Conservation (phyloP, 2,888 invertebrate genomes). For the Hypsopygia costalis region DNA sequence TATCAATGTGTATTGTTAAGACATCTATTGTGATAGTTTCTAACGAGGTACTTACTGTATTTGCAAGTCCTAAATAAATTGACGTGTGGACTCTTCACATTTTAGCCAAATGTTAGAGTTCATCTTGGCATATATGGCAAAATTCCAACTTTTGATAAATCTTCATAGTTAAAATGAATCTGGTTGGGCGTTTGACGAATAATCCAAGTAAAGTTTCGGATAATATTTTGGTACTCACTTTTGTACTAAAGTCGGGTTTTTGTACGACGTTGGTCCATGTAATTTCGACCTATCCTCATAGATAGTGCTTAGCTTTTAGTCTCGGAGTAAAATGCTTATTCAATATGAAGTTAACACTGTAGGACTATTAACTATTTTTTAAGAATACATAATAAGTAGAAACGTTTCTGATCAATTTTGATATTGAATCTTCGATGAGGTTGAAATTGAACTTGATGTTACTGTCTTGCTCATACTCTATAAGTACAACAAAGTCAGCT, state of each 20-base stretch:
- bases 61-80: conserved; percentile 26
- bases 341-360: conserved; percentile 43
- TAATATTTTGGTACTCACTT: conserved; percentile 74
- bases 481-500: conserved; percentile 7
- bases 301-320: conserved; percentile 64
- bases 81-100: conserved; percentile 21
- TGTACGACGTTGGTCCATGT: conserved; percentile 64
- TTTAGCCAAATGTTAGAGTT: conserved; percentile 15
- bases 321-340: conserved; percentile 49
- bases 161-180: background rate
- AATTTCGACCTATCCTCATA: conserved; percentile 53
- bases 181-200: conserved; percentile 24
- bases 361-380: conserved; percentile 52
- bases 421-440: conserved; percentile 26
- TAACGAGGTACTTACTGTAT: conserved; percentile 25
- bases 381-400: conserved; percentile 46
- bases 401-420: conserved; percentile 49
- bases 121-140: conserved; percentile 19
- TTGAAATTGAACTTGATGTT: conserved; percentile 6
- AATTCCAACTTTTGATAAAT: conserved; percentile 7
- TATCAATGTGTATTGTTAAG: conserved; percentile 26
- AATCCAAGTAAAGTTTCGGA: conserved; percentile 37
- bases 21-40: conserved; percentile 33
- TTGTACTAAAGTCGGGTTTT: conserved; percentile 63
- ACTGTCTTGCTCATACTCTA: conserved; percentile 13